Evolutionary conservation across 2,888 invertebrate species (phyloP), one percentile per base, ranked within the genome.

Genomic region (Callyntrura sp.): DNA sequence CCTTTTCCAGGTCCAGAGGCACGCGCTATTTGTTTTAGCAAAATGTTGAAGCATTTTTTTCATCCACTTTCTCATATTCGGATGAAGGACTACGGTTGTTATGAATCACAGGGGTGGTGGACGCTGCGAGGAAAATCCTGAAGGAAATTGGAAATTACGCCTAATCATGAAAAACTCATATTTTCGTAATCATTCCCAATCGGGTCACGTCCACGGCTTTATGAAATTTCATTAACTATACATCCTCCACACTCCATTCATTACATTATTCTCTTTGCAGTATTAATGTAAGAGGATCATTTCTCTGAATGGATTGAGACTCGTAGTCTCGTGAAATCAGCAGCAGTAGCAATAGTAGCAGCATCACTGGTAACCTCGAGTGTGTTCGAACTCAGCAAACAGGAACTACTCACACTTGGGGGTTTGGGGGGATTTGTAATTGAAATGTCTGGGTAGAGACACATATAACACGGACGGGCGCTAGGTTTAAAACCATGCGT

Each of bases 111-210:
- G n/a, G n/a, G n/a, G n/a, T n/a, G n/a, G n/a, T n/a, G n/a, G n/a
- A n/a, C n/a, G n/a, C n/a, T n/a, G n/a, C n/a, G n/a, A 17, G 45
- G 45, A 17, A 17, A 35, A 68, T 73, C 55, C 62, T 65, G 51
- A 57, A 14, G 76, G 86, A 86, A 86, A 86, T 79, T 45, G 87
- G 87, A 87, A 87, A 81, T 87, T 87, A 81, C 70, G 55, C 35
- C 43, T 68, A 51, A 81, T 81, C 87, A 87, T 81, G 87, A 55
- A 86, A 48, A 28, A 4, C 62, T 23, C 43, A 79, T 51, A 62
- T 78, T 85, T 45, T 85, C 28, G 12, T 1, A 20, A 45, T 20
- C 28, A 60, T 62, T 76, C 9, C 25, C 68, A 28, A 23, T 70
- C 43, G 35, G 43, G 79, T 68, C 68, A 81, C 87, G 87, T 70